Evolutionary conservation across 2,113 vertebrate species (phyloP).

Genomic region (Tyrannus savana): DNA sequence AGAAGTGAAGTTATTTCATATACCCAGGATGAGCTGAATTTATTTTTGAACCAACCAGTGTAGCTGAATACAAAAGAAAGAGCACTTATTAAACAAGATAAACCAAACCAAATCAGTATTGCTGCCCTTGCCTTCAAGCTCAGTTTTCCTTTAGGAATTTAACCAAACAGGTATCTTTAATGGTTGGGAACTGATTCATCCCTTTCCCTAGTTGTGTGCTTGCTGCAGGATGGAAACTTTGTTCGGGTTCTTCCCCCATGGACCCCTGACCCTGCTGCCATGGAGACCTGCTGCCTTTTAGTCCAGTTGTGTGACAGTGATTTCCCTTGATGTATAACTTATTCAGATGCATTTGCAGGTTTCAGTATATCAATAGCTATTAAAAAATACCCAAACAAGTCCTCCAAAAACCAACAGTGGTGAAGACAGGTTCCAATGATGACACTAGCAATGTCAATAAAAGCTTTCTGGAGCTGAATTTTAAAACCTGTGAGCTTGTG

Average conservation of each 20-base stretch:
- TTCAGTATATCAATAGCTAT: neutral
- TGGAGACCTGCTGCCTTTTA: neutral
- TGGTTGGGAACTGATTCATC: neutral
- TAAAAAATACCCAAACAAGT: neutral
- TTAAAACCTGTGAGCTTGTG: neutral
- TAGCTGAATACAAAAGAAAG: neutral
- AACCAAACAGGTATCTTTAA: neutral
- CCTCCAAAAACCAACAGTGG: neutral
- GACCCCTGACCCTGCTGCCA: neutral
- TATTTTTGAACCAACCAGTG: neutral
- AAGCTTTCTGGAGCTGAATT: neutral
- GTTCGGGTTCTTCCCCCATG: neutral
- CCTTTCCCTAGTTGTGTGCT: neutral
- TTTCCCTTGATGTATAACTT: neutral
- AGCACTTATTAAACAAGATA: neutral
- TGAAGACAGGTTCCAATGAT: neutral
- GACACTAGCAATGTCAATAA: neutral
- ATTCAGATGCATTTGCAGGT: neutral
- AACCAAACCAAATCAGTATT: neutral
- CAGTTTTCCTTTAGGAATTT: neutral
- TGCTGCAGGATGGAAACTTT: neutral
- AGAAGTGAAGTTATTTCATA: neutral
- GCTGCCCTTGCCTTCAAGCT: neutral
- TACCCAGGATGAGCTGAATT: neutral
- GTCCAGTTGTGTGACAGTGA: neutral